Evolutionary conservation across 2,888 invertebrate genomes (phyloP).

Genomic region (Caradrina clavipalpis): DNA sequence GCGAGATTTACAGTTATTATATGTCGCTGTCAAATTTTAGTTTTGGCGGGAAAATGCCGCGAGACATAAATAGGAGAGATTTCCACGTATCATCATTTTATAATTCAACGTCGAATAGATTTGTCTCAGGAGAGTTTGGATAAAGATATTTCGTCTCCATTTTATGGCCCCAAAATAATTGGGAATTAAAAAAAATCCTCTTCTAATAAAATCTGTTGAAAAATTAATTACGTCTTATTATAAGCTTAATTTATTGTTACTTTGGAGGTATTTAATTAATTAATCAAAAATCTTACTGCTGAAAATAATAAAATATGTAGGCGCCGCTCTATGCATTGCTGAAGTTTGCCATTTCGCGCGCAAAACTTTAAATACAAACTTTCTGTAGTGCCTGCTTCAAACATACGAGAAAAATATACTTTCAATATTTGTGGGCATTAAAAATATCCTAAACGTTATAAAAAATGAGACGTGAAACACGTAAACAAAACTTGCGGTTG

Average conservation of each 20-base stretch:
- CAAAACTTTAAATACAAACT: too few species aligned
- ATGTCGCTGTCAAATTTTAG: conserved; percentile 61
- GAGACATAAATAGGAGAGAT: neutral
- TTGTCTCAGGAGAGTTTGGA: neutral
- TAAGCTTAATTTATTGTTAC: neutral
- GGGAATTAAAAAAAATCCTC: neutral
- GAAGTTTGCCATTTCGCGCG: too few species aligned
- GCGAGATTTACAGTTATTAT: conserved; percentile 62
- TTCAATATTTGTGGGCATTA: too few species aligned
- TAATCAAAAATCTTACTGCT: neutral
- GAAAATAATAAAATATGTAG: neutral
- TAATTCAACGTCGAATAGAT: conserved; percentile 13
- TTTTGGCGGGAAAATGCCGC: conserved; percentile 24
- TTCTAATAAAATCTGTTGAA: neutral
- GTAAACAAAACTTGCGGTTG: too few species aligned
- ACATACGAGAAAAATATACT: too few species aligned
- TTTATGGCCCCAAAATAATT: conserved; percentile 9
- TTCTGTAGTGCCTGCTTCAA: too few species aligned
- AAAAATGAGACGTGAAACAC: too few species aligned
- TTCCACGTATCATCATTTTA: conserved; percentile 9
- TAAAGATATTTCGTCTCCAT: neutral
- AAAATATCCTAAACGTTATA: too few species aligned
- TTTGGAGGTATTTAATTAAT: too few species aligned
- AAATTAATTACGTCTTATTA: conserved; percentile 13
- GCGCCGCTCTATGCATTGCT: too few species aligned